Conservation (phyloP, 1,140 invertebrate species). For the Rhopalosiphum maidis region DNA sequence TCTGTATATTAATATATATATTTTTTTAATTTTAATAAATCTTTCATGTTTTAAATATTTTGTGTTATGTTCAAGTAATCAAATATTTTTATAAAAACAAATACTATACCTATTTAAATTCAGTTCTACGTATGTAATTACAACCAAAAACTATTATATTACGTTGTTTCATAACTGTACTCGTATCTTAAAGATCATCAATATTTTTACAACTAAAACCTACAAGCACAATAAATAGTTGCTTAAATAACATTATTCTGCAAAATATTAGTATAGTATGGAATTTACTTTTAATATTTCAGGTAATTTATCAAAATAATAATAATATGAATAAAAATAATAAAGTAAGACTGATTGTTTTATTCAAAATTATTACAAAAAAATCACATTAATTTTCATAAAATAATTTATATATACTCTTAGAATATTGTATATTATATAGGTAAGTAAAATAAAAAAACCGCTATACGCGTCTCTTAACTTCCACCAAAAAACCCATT, state of each 20-base stretch:
- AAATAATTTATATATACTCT: conserved; percentile 16
- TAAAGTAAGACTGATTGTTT: conserved; percentile 20
- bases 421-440: neutral
- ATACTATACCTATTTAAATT: neutral
- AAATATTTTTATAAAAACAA: neutral
- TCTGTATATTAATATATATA: neutral
- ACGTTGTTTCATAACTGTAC: neutral
- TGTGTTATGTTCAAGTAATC: neutral
- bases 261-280: neutral
- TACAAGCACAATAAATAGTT: neutral
- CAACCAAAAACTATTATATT: neutral
- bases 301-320: conserved; percentile 13
- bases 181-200: neutral
- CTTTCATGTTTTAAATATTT: neutral
- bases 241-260: neutral
- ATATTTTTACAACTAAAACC: neutral
- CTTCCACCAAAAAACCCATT: neutral
- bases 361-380: conserved; percentile 6
- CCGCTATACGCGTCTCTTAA: neutral
- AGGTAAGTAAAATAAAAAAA: neutral
- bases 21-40: neutral
- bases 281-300: neutral
- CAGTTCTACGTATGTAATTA: neutral
- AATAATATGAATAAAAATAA: neutral
- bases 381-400: conserved; percentile 45